phyloP scores from a whole-genome alignment of 2,113 vertebrate genomes.

The Aleadryas rufinucha region DNA sequence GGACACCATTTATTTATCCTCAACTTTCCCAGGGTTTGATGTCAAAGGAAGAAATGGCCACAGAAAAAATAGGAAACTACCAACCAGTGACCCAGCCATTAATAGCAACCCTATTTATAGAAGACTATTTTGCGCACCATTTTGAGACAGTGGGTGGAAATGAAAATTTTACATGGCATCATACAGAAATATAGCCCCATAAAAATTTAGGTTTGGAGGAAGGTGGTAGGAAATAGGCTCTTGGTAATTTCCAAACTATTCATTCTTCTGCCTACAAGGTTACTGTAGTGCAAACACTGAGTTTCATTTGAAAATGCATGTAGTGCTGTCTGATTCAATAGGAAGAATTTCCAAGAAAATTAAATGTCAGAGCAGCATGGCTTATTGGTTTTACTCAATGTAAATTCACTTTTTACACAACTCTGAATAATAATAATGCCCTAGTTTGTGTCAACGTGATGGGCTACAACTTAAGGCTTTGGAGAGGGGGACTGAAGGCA shows the following conservation, averaged over 20 bases:
- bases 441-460: constrained; percentile 32
- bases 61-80: background rate
- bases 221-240: background rate
- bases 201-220: background rate
- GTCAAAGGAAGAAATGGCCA: background rate
- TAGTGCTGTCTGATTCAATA: constrained; percentile 28
- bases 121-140: background rate
- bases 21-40: background rate
- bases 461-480: constrained; percentile 35
- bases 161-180: background rate
- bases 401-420: constrained; percentile 60
- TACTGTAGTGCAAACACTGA: background rate
- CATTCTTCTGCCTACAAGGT: background rate
- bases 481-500: background rate
- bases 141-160: background rate
- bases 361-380: constrained; percentile 56
- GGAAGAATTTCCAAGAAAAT: constrained; percentile 68
- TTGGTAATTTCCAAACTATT: constrained; percentile 3
- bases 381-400: constrained; percentile 67
- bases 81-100: background rate
- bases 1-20: background rate
- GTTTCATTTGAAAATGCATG: constrained; percentile 46
- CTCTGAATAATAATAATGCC: constrained; percentile 66
- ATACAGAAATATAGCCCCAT: background rate
- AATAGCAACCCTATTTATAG: background rate